Conservation (phyloP, 1,140 invertebrate genomes). For the Rhopalosiphum maidis region DNA sequence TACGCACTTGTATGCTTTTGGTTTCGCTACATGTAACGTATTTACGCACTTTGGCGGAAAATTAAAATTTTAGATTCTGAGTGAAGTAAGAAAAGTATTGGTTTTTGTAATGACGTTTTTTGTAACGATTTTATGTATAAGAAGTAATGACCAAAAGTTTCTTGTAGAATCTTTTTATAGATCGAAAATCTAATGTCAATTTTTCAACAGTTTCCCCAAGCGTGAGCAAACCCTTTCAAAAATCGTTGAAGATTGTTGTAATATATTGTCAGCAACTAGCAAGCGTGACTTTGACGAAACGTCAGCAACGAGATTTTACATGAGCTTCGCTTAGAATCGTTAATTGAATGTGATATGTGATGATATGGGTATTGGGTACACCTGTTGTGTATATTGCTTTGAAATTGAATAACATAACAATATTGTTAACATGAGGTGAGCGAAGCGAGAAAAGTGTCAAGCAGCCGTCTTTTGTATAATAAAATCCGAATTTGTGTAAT, state of each 20-base stretch:
- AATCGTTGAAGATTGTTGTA: neutral
- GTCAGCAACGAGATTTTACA: neutral
- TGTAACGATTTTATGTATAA: neutral
- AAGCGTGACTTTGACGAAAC: neutral
- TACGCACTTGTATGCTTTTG: neutral
- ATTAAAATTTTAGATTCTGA: neutral
- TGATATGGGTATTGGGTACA: neutral
- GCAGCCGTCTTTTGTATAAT: neutral
- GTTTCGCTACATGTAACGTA: neutral
- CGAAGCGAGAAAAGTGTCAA: neutral
- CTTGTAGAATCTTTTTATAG: neutral
- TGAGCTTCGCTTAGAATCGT: neutral
- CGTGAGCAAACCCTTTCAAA: neutral
- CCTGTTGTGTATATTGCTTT: neutral
- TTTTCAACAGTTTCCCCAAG: neutral
- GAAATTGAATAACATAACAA: neutral
- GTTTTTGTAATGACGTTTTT: neutral
- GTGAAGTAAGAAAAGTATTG: neutral
- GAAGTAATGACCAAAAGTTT: neutral
- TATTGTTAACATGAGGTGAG: neutral
- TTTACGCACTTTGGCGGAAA: neutral
- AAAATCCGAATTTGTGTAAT: neutral
- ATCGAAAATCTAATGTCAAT: neutral
- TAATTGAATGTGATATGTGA: neutral
- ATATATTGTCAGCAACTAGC: neutral